phyloP scores from a whole-genome alignment of 35 echinoderm and acorn worm genomes.

The Diadema setosum region DNA sequence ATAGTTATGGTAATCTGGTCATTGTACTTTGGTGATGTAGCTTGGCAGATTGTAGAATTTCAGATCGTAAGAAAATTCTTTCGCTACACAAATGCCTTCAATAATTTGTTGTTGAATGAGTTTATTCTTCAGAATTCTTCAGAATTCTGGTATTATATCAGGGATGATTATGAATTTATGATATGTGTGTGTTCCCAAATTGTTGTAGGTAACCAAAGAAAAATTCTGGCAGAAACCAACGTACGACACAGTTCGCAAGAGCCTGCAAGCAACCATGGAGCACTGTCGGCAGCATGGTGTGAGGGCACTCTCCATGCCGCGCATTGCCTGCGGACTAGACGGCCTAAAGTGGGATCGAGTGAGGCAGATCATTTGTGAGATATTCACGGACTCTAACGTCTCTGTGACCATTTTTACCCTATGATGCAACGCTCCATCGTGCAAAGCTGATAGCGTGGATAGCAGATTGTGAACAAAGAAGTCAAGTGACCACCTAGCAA shows the following conservation, averaged over 20 bases:
- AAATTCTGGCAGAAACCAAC: conserved; percentile 60
- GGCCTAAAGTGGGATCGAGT: conserved; percentile 19
- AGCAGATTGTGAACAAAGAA: no score
- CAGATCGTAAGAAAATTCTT: background rate
- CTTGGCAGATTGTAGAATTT: background rate
- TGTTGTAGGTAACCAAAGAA: conserved; percentile 34
- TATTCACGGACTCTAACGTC: conserved; percentile 4
- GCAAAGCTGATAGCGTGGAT: no score
- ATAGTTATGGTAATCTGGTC: no score
- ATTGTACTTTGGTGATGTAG: background rate
- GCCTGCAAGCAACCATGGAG: background rate
- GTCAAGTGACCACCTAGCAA: no score
- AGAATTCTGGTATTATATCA: background rate
- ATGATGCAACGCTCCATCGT: no score
- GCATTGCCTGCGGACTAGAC: conserved; percentile 48
- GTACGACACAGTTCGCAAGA: conserved; percentile 8
- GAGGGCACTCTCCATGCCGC: conserved; percentile 17
- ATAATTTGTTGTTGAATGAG: background rate
- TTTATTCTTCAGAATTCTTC: background rate
- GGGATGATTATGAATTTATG: background rate
- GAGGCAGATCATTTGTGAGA: background rate
- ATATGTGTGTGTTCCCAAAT: background rate
- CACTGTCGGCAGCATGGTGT: conserved; percentile 16
- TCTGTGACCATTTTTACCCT: background rate
- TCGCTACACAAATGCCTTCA: background rate